Evolutionary conservation across 2,797 vertebrate genomes (phyloP), one percentile per base, ranked within the genome.

Genomic region (Hippocampus kuda): DNA sequence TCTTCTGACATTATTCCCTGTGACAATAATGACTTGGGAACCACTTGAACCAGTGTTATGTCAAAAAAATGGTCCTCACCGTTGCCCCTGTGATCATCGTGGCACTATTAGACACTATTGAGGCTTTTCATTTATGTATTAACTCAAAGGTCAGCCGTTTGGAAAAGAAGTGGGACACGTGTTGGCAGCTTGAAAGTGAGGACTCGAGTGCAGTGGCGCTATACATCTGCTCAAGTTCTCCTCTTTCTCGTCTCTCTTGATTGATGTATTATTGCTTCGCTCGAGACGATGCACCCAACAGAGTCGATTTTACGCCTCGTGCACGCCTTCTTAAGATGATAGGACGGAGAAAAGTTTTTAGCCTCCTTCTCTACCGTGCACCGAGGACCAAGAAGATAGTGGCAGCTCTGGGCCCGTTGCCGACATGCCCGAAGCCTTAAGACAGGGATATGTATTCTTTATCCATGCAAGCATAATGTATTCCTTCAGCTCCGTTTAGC

Each of bases 1-100:
- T 89, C 84, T 85, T 86, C 84, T 86, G 85, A 84, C 82, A 82
- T 88, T 86, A 86, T 86, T 86, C 85, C 88, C 84, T 83, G 77
- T 81, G 81, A 84, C 69, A 81, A 80, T 88, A 89, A 89, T 86
- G 86, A 85, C 86, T 86, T 83, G 85, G 84, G 83, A 83, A 86
- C 80, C 84, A 79, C 84, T 87, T 87, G 85, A 88, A 87, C 83
- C 82, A 85, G 81, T 83, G 80, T 84, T 85, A 85, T 78, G 80
- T 75, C 26, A 78, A 81, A 77, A 83, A 84, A 84, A 85, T 77
- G 84, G 80, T 81, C 74, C 83, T 86, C 84, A 79, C 78, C 85
- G 83, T 88, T 87, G 85, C 87, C 80, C 79, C 80, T 79, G 76
- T 81, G 84, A 86, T 84, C 75, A 76, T 82, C 82, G 75, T 68